phyloP scores from a whole-genome alignment of 2,888 invertebrate species.

The Drosophila lutescens region DNA sequence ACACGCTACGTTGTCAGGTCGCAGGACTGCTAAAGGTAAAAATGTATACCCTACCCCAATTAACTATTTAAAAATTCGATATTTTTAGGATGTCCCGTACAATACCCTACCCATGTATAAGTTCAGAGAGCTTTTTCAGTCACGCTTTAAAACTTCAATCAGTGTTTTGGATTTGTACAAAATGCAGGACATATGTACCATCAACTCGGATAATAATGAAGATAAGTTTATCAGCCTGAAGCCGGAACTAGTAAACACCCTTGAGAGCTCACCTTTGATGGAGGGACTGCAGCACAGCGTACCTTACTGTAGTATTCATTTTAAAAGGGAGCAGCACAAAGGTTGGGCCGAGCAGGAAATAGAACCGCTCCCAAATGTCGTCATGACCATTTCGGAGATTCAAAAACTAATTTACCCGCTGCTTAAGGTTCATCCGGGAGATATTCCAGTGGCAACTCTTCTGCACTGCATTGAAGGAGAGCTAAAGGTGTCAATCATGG shows the following conservation, averaged over 20 bases:
- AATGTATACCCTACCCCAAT: not conserved
- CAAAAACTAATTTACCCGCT: conserved; percentile 83
- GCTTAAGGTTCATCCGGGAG: conserved; percentile 82
- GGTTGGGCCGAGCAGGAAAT: conserved; percentile 92
- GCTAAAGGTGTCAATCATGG: conserved; percentile 75
- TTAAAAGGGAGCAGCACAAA: conserved; percentile 86
- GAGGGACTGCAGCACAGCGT: conserved; percentile 85
- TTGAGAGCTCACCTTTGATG: conserved; percentile 85
- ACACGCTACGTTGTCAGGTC: conserved; percentile 88
- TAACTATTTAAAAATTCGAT: not conserved
- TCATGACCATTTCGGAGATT: conserved; percentile 83
- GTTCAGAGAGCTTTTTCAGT: conserved; percentile 92
- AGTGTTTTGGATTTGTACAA: conserved; percentile 89
- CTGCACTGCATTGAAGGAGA: conserved; percentile 83
- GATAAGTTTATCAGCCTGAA: conserved; percentile 90
- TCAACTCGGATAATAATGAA: conserved; percentile 89
- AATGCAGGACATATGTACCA: conserved; percentile 90
- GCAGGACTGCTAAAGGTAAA: conserved; percentile 87
- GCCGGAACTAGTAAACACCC: conserved; percentile 86
- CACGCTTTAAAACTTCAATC: conserved; percentile 90
- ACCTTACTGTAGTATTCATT: conserved; percentile 88
- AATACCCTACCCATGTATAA: conserved; percentile 91
- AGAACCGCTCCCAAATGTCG: conserved; percentile 87
- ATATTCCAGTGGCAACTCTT: conserved; percentile 83
- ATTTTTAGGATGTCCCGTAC: conserved; percentile 88